Conservation (phyloP, 2,113 vertebrate genomes). For the Sander vitreus region DNA sequence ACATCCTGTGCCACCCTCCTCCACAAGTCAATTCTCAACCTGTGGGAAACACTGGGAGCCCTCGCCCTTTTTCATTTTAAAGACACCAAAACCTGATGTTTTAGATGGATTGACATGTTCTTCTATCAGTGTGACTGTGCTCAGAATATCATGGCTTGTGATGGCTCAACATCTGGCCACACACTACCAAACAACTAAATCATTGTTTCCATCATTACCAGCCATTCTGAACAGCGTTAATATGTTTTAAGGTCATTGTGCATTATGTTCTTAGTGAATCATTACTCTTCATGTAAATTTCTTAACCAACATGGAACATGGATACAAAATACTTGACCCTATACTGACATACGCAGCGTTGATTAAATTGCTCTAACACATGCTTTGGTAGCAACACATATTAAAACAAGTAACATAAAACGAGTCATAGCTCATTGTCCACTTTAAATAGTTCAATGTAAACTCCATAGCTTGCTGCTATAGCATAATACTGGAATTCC, state of each 20-base stretch:
- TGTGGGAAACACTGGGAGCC: too few species aligned
- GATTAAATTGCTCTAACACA: constrained; percentile 27
- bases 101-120: not conserved
- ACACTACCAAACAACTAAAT: not conserved
- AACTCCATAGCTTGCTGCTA: constrained; percentile 19
- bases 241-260: constrained; percentile 12
- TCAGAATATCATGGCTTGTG: not conserved
- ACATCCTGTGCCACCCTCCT: too few species aligned
- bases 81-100: too few species aligned
- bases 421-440: constrained; percentile 15
- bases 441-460: constrained; percentile 40
- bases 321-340: constrained; percentile 4
- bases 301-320: constrained; percentile 53
- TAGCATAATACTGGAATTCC: constrained; percentile 42
- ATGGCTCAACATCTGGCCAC: not conserved
- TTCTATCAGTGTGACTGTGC: not conserved
- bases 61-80: not conserved
- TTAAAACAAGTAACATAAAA: constrained; percentile 46
- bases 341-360: constrained; percentile 40
- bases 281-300: constrained; percentile 55
- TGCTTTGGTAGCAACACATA: constrained; percentile 67
- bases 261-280: constrained; percentile 37
- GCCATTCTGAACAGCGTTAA: not conserved
- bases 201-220: not conserved
- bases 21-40: too few species aligned